Conservation (phyloP, 2,113 vertebrate species). For the Clarias batrachus region DNA sequence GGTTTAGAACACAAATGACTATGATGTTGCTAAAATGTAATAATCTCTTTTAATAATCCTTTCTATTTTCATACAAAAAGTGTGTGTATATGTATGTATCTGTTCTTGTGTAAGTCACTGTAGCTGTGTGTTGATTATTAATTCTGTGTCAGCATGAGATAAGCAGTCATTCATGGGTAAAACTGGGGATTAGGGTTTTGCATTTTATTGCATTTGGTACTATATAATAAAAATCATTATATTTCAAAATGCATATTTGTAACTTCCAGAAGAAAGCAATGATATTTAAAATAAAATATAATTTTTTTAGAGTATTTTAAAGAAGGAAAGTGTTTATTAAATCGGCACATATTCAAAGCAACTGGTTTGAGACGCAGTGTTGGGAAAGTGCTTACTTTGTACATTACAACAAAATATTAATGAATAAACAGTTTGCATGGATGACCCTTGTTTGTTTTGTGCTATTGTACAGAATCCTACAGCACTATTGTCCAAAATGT, state of each 20-base stretch:
- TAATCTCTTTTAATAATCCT: slow-evolving; percentile 66
- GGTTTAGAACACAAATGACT: slow-evolving; percentile 67
- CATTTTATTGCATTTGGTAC: slow-evolving; percentile 78
- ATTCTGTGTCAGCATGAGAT: slow-evolving; percentile 69
- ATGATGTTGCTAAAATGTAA: slow-evolving; percentile 69
- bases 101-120: slow-evolving; percentile 62
- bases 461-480: neutral
- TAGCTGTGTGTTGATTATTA: slow-evolving; percentile 38
- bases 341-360: slow-evolving; percentile 65
- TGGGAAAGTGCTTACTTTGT: slow-evolving; percentile 67
- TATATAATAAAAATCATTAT: slow-evolving; percentile 74
- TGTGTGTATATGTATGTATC: slow-evolving; percentile 67
- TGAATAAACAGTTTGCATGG: slow-evolving; percentile 81
- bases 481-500: neutral
- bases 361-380: slow-evolving; percentile 64
- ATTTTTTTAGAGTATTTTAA: slow-evolving; percentile 75
- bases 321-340: slow-evolving; percentile 68
- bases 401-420: slow-evolving; percentile 71
- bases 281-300: slow-evolving; percentile 75
- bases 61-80: slow-evolving; percentile 79
- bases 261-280: slow-evolving; percentile 67
- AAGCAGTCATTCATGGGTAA: slow-evolving; percentile 59
- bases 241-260: slow-evolving; percentile 81
- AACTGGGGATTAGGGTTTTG: slow-evolving; percentile 64
- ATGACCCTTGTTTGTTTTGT: slow-evolving; percentile 42